These are phyloP conservation scores for Agriopis leucophaearia DNA, from an alignment of 2,888 invertebrate genomes.

Conservation along the genomic window DNA sequence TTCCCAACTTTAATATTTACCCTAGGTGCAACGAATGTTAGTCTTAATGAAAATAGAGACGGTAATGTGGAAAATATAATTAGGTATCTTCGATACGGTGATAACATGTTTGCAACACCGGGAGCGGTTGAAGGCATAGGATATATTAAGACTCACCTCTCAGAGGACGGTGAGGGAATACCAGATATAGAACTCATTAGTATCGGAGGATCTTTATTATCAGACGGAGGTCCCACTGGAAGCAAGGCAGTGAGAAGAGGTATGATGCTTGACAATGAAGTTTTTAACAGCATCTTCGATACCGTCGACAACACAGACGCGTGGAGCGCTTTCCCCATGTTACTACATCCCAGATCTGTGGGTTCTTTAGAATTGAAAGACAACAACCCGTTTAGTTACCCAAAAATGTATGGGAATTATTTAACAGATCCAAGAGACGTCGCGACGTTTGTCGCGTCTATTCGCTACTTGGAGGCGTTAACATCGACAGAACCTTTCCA, in stretches of 20 bases:
- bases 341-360: slow-evolving; percentile 89
- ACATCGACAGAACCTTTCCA: slow-evolving; percentile 82
- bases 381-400: slow-evolving; percentile 88
- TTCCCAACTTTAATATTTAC: slow-evolving; percentile 90
- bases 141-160: slow-evolving; percentile 87
- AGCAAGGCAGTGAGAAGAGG: slow-evolving; percentile 72
- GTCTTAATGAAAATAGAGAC: slow-evolving; percentile 61
- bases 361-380: slow-evolving; percentile 89
- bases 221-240: slow-evolving; percentile 72
- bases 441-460: slow-evolving; percentile 86
- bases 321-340: slow-evolving; percentile 87
- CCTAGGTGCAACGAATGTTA: slow-evolving; percentile 68
- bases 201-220: slow-evolving; percentile 79
- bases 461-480: slow-evolving; percentile 82
- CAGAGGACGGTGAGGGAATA: slow-evolving; percentile 77
- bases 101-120: slow-evolving; percentile 80
- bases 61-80: slow-evolving; percentile 54
- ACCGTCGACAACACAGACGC: slow-evolving; percentile 74
- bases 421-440: slow-evolving; percentile 87
- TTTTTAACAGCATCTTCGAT: slow-evolving; percentile 76
- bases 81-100: slow-evolving; percentile 65
- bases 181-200: slow-evolving; percentile 91
- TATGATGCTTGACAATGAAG: slow-evolving; percentile 77
- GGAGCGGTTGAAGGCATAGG: slow-evolving; percentile 88
- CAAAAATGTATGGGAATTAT: slow-evolving; percentile 90